Evolutionary conservation across 2,113 vertebrate species (phyloP).

Genomic region (Lontra canadensis): DNA sequence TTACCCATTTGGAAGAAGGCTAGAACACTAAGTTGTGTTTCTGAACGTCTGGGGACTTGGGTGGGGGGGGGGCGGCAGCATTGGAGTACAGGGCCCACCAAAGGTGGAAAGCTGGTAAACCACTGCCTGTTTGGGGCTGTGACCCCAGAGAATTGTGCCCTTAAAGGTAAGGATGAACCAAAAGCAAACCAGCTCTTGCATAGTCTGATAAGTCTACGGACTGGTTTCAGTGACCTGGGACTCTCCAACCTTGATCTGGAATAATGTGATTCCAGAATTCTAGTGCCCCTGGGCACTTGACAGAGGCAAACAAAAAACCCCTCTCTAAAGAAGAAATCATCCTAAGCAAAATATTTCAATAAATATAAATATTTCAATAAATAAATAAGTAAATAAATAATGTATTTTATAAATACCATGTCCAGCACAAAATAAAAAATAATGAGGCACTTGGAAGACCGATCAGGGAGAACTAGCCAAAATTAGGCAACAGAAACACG

Average conservation of each 20-base stretch:
- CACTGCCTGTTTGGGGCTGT: not conserved
- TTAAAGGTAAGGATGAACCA: not conserved
- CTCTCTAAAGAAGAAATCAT: not conserved
- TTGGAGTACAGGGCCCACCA: not conserved
- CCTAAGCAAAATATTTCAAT: not conserved
- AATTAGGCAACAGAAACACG: not conserved
- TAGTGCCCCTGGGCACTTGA: not conserved
- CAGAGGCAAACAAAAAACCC: not conserved
- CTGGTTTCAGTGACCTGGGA: not conserved
- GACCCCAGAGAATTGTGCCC: not conserved
- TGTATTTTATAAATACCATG: not conserved
- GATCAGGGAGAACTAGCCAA: not conserved
- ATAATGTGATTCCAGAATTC: not conserved
- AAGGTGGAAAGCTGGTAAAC: not conserved
- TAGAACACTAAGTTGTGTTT: not conserved
- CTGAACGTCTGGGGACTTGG: not conserved
- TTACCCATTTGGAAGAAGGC: not conserved
- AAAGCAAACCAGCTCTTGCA: not conserved
- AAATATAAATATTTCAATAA: not conserved
- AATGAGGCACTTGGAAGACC: not conserved
- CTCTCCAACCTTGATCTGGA: not conserved
- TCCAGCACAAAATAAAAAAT: constrained; percentile 3
- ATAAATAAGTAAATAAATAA: too few relatives aligned
- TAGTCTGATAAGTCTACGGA: not conserved
- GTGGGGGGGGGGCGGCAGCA: too few relatives aligned